Percentiles rank a stretch among this genome's conserved stretches.
Conservation (phyloP, 1,140 invertebrate genomes). For the Drosophila trapezifrons region DNA sequence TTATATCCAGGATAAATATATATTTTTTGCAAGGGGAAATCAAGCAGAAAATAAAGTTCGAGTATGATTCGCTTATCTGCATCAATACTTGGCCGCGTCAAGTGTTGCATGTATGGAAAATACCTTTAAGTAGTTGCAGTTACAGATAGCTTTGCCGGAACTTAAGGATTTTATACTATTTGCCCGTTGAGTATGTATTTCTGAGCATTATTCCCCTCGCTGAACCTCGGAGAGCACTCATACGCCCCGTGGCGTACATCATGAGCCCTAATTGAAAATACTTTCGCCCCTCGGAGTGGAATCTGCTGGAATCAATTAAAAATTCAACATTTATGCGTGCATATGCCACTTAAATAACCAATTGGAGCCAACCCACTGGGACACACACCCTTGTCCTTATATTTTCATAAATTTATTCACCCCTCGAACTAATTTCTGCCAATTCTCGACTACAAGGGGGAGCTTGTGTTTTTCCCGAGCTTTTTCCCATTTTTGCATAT, state of each 20-base stretch:
- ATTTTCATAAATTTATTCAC: slow-evolving; percentile 79
- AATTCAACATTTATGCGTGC: slow-evolving; percentile 50
- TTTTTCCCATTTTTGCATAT: slow-evolving; percentile 41
- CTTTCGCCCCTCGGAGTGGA: slow-evolving; percentile 20
- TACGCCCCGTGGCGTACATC: slow-evolving; percentile 16
- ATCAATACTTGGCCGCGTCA: slow-evolving; percentile 8
- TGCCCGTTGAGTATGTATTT: too few relatives aligned
- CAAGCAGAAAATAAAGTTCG: slow-evolving; percentile 4
- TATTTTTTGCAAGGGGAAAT: not conserved
- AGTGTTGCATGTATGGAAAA: slow-evolving; percentile 2
- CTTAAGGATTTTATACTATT: too few relatives aligned
- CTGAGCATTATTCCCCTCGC: not conserved
- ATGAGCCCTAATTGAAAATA: slow-evolving; percentile 35
- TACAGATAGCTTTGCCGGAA: not conserved
- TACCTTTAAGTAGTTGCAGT: not conserved
- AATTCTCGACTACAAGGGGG: slow-evolving; percentile 22
- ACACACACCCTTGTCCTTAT: slow-evolving; percentile 29
- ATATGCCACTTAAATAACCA: slow-evolving; percentile 59
- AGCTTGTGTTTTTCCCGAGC: not conserved
- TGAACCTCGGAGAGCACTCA: slow-evolving; percentile 12
- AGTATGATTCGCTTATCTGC: slow-evolving; percentile 8
- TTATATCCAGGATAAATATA: not conserved
- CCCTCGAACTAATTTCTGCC: slow-evolving; percentile 70
- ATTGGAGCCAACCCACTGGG: slow-evolving; percentile 34
- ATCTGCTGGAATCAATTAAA: slow-evolving; percentile 67